Evolutionary conservation across 2,797 vertebrate species (phyloP).

Genomic region (Lophotriccus pileatus): DNA sequence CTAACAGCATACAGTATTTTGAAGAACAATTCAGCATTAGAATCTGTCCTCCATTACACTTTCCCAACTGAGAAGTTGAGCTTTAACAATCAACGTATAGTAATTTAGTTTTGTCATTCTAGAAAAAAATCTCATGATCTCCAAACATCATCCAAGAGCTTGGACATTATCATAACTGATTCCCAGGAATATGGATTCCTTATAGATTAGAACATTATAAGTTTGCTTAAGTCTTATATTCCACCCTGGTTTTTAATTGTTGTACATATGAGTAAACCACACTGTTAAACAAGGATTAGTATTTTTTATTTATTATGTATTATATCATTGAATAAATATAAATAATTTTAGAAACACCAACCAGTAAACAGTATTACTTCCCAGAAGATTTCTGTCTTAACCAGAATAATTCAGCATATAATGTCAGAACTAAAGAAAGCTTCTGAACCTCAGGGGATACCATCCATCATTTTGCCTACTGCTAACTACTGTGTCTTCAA

Average conservation of each 20-base stretch:
- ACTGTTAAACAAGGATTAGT: neutral
- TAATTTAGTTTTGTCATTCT: neutral
- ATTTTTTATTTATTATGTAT: neutral
- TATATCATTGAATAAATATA: neutral
- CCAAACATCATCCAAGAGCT: neutral
- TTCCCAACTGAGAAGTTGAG: neutral
- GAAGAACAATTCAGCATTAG: neutral
- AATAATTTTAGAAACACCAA: fast-evolving
- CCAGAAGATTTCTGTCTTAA: neutral
- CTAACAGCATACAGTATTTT: neutral
- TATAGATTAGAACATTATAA: neutral
- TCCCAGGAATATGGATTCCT: neutral
- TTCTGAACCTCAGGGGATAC: neutral
- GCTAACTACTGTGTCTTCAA: neutral
- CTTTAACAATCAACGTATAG: neutral
- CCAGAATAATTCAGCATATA: neutral
- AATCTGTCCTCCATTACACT: neutral
- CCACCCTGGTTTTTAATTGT: neutral
- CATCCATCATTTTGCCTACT: neutral
- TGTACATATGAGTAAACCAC: neutral
- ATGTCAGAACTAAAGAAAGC: neutral
- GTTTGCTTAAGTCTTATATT: neutral
- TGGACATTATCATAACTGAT: neutral
- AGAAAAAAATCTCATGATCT: neutral
- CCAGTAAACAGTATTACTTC: neutral